A percentile compares a stretch with the other conserved stretches of the same genome.
Evolutionary conservation across 2,888 invertebrate genomes (phyloP).

Genomic region (Plusia festucae): DNA sequence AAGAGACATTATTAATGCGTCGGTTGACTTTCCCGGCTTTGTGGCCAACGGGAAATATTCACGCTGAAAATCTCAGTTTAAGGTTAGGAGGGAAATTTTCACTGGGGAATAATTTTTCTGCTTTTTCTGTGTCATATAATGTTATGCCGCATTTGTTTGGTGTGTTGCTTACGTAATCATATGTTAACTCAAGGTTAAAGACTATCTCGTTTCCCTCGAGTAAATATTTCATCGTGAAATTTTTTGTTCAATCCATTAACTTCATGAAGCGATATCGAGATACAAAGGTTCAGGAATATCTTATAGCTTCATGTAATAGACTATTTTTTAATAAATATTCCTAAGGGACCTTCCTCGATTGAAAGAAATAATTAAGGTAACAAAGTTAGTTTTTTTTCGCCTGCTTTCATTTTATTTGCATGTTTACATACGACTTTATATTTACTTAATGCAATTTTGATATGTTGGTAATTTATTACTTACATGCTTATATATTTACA

Average conservation of each 20-base stretch:
- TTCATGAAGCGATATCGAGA: constrained; percentile 18
- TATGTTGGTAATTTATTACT: too few species aligned
- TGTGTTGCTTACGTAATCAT: constrained; percentile 8
- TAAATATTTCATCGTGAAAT: constrained; percentile 25
- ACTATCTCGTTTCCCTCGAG: constrained; percentile 27
- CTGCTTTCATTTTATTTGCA: too few species aligned
- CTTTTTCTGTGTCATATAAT: constrained; percentile 23
- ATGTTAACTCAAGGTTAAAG: constrained; percentile 9
- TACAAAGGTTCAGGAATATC: constrained; percentile 11
- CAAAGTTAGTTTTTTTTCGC: too few species aligned
- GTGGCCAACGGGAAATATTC: constrained; percentile 42
- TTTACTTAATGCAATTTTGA: too few species aligned
- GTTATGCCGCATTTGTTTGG: constrained; percentile 22
- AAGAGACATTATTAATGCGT: constrained; percentile 47
- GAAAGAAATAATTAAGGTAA: not conserved
- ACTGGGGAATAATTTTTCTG: constrained; percentile 35
- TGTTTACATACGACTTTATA: too few species aligned
- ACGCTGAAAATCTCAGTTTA: constrained; percentile 41
- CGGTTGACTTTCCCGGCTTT: constrained; percentile 34
- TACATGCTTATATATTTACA: too few species aligned
- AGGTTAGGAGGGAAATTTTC: constrained; percentile 34
- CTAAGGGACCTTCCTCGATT: not conserved
- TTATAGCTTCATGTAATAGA: not conserved
- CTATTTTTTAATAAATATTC: not conserved
- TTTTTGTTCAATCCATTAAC: constrained; percentile 31